Evolutionary conservation across 2,113 vertebrate species (phyloP).

Genomic region (Sinocyclocheilus anophthalmus): DNA sequence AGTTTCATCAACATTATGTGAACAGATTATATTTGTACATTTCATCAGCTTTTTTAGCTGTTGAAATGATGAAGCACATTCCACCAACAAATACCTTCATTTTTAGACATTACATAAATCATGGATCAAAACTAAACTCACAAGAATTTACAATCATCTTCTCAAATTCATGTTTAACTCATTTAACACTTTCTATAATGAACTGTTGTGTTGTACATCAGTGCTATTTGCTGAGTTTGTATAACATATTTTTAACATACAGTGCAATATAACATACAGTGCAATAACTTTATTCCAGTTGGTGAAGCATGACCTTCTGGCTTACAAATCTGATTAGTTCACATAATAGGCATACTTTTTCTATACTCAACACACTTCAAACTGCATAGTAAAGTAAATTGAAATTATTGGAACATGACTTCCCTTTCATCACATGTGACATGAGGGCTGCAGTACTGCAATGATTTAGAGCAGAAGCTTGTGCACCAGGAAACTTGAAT

Average conservation of each 20-base stretch:
- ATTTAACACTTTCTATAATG: background rate
- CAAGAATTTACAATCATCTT: background rate
- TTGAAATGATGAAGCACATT: too few species aligned
- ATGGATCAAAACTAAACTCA: too few species aligned
- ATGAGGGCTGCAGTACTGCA: background rate
- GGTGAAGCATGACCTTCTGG: background rate
- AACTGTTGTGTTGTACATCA: background rate
- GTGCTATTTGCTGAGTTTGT: background rate
- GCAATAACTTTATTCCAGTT: background rate
- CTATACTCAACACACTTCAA: background rate
- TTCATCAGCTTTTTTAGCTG: too few species aligned
- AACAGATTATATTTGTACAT: too few species aligned
- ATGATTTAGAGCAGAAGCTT: slow-evolving; percentile 36
- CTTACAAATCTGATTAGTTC: background rate
- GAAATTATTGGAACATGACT: background rate
- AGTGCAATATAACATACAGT: background rate
- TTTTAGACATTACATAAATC: too few species aligned
- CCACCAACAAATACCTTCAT: too few species aligned
- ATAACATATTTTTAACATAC: background rate
- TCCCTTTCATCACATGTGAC: background rate
- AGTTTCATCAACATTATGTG: too few species aligned
- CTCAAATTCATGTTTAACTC: background rate
- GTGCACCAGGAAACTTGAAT: background rate
- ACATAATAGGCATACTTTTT: background rate
- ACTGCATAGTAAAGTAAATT: slow-evolving; percentile 18